phyloP scores from a whole-genome alignment of 2,797 vertebrate species.

The Synanceia verrucosa region DNA sequence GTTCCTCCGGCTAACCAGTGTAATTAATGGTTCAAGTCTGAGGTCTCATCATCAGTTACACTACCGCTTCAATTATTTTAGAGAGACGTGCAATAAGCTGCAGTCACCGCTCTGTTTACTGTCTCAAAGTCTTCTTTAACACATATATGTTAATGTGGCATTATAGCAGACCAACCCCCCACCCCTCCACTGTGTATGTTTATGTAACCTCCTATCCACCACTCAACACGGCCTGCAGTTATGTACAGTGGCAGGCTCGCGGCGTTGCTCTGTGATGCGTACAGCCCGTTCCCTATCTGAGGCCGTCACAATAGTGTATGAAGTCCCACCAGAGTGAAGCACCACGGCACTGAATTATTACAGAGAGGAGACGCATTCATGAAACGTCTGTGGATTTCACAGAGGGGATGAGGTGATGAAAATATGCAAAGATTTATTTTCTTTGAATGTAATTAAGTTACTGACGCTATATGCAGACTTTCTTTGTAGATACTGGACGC shows the following conservation, averaged over 20 bases:
- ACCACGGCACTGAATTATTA: conserved; percentile 36
- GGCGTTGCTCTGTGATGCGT: conserved; percentile 26
- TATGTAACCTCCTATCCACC: conserved; percentile 28
- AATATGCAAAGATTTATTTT: conserved; percentile 10
- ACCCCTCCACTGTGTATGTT: conserved; percentile 37
- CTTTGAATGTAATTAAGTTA: neutral
- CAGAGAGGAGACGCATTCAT: conserved; percentile 24
- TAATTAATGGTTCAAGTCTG: conserved; percentile 29
- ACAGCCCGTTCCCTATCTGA: conserved; percentile 31
- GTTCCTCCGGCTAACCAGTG: conserved; percentile 11
- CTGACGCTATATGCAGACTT: neutral
- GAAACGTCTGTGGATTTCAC: conserved; percentile 13
- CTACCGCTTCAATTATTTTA: conserved; percentile 16
- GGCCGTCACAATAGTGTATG: conserved; percentile 31
- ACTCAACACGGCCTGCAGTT: conserved; percentile 44
- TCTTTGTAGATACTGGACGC: neutral
- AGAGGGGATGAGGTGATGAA: neutral
- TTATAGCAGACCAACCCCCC: conserved; percentile 1
- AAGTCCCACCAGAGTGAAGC: conserved; percentile 34
- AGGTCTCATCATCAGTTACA: conserved; percentile 1
- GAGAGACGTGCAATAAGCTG: neutral
- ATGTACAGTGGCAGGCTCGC: conserved; percentile 34
- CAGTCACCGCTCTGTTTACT: neutral
- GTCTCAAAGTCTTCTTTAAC: neutral
- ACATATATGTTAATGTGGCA: conserved; percentile 26